Base-by-base conservation (phyloP, 2,113 vertebrate genomes). In the Cochlearius cochlearius region DNA sequence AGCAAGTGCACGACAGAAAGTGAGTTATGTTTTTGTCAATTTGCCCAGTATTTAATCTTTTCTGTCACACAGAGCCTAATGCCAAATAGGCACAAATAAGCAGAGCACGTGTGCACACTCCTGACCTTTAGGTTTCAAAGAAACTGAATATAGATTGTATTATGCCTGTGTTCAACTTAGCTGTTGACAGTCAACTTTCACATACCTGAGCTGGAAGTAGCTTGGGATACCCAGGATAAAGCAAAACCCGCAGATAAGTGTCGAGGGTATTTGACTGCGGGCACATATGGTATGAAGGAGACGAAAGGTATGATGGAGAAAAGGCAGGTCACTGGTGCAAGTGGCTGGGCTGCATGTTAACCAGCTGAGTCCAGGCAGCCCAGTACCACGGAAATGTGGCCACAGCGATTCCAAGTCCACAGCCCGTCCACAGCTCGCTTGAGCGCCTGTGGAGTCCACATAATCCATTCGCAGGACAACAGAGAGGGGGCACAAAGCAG, bases 1-100 rank as follows among this genome's bases (percentile, higher is more conserved):
- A 96, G 75, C 87, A 95, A 90, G 67, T 68, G 77, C 95, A 92
- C 78, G 84, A 96, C 86, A 77, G 69, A 88, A 85, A 92, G 60
- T 32, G 62, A 93, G 50, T 84, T 88, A 83, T 16, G 38, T 17
- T 88, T 94, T 90, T 79, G 34, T 88, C 66, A 68, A 15, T 90
- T 88, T 95, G 34, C 66, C 49, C 5, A 4, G n/a, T 64, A 59
- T 85, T 85, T 59, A 36, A 75, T 68, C 36, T 86, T 68, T 82
- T 68, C 80, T 83, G 75, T 90, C 69, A 87, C 77, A 74, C 9
- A 73, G 34, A 87, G 6, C 21, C 56, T 86, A 72, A 93, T 67
- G 49, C 60, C 38, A 53, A 81, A 66, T 60, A 94, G 63, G 45
- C 41, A 85, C 87, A 82, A 93, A 79, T 60, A 91, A 83, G 75